Evolutionary conservation across 2,888 invertebrate species (phyloP).

Genomic region (Sicus ferrugineus): DNA sequence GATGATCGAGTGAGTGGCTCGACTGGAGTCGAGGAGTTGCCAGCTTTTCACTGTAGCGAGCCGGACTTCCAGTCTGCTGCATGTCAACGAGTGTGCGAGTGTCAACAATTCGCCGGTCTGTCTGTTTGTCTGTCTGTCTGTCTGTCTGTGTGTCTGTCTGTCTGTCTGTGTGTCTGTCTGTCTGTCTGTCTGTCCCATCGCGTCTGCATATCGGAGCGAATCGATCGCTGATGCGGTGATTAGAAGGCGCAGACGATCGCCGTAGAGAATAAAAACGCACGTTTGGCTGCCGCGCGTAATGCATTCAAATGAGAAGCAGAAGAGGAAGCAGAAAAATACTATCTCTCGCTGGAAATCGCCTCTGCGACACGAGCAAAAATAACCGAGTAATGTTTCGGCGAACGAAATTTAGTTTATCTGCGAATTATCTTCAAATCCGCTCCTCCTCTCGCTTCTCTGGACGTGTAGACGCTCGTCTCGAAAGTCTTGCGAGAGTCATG

Average conservation of each 20-base stretch:
- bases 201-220: neutral
- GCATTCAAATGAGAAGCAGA: neutral
- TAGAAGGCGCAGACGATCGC: neutral
- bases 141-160: too few species aligned
- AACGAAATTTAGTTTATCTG: too few species aligned
- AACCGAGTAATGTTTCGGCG: neutral
- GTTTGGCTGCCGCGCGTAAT: too few species aligned
- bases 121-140: too few species aligned
- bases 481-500: too few species aligned
- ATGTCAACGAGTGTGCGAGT: neutral
- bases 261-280: too few species aligned
- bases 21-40: neutral
- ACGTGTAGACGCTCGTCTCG: too few species aligned
- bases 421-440: too few species aligned
- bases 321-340: neutral
- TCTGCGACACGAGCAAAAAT: neutral
- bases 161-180: too few species aligned
- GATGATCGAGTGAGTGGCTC: neutral
- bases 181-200: neutral
- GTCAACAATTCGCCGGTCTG: neutral
- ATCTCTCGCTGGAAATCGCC: neutral
- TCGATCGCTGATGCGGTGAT: slow-evolving; percentile 9
- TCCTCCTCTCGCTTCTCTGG: too few species aligned
- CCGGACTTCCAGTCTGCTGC: neutral
- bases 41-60: neutral